phyloP scores from a whole-genome alignment of 2,888 invertebrate genomes.

The Chymomyza caudatula region DNA sequence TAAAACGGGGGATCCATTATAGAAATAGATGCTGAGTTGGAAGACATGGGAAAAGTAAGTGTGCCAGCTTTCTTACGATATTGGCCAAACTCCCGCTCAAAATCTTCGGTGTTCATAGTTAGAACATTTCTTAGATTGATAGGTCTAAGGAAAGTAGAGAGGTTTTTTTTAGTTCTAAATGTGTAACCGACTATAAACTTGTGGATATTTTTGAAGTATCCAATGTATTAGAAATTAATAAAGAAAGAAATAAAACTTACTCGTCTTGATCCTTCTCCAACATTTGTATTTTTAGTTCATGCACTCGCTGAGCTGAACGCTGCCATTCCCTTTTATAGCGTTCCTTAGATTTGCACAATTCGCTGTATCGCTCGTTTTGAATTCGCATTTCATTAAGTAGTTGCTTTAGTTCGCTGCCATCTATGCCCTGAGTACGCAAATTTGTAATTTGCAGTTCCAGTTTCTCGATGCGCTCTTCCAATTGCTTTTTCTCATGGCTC shows the following conservation, averaged over 20 bases:
- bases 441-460: slow-evolving; percentile 58
- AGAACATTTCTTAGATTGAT: slow-evolving; percentile 41
- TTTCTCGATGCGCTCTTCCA: slow-evolving; percentile 54
- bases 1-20: neutral
- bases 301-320: slow-evolving; percentile 83
- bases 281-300: slow-evolving; percentile 79
- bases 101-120: slow-evolving; percentile 37
- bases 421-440: slow-evolving; percentile 14
- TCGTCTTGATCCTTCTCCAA: slow-evolving; percentile 32
- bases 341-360: slow-evolving; percentile 83
- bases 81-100: slow-evolving; percentile 56
- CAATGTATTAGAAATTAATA: too few species aligned
- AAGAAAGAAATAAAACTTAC: neutral
- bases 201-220: neutral
- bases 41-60: neutral
- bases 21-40: neutral
- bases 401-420: slow-evolving; percentile 81
- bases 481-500: slow-evolving; percentile 76
- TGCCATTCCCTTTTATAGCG: slow-evolving; percentile 89
- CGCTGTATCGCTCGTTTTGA: slow-evolving; percentile 81
- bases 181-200: too few species aligned
- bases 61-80: slow-evolving; percentile 17
- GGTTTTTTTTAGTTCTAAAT: too few species aligned
- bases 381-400: slow-evolving; percentile 82
- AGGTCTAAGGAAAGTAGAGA: slow-evolving; percentile 9